phyloP scores from a whole-genome alignment of 2,113 vertebrate species.

The Syrrhaptes paradoxus region DNA sequence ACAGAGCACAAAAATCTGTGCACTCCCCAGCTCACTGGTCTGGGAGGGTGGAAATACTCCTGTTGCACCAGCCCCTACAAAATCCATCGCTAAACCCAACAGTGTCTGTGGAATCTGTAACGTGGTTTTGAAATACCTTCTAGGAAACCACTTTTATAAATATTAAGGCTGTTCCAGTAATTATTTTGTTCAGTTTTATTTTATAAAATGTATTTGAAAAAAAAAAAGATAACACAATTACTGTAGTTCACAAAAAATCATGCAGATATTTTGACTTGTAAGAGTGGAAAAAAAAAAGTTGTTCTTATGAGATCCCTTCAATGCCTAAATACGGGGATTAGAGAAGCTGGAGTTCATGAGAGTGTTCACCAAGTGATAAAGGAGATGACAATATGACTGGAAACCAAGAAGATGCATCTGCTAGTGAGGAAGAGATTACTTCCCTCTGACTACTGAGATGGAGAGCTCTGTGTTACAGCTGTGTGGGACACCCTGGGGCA shows the following conservation, averaged over 20 bases:
- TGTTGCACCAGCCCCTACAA: not conserved
- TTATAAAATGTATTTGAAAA: not conserved
- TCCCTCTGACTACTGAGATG: not conserved
- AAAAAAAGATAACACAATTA: not conserved
- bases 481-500: not conserved
- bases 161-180: not conserved
- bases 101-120: not conserved
- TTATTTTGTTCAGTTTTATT: not conserved
- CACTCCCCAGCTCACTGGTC: not conserved
- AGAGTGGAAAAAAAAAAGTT: not conserved
- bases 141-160: not conserved
- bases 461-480: not conserved
- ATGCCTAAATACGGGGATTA: not conserved
- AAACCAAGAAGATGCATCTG: not conserved
- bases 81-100: not conserved
- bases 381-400: not conserved
- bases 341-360: not conserved
- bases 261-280: not conserved
- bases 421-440: not conserved
- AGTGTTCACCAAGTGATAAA: not conserved
- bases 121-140: not conserved
- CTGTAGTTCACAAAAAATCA: not conserved
- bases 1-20: not conserved
- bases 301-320: not conserved
- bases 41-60: not conserved